phyloP scores from a whole-genome alignment of 1,140 invertebrate species.

The Listronotus oregonensis region DNA sequence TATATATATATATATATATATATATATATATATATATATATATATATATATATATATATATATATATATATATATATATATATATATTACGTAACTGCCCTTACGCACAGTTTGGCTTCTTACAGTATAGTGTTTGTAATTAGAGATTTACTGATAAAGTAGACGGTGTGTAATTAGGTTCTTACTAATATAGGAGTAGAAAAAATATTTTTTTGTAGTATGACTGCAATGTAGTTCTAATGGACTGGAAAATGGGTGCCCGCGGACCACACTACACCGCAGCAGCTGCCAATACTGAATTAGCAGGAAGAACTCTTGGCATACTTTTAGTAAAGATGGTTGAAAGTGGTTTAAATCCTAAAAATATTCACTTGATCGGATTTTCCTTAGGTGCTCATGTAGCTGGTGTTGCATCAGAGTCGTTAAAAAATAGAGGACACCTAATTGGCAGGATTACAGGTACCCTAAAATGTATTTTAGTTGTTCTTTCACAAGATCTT shows the following conservation, averaged over 20 bases:
- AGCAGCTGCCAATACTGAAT: conserved; percentile 68
- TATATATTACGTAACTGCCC: too few relatives aligned
- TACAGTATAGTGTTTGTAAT: too few relatives aligned
- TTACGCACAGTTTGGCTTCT: too few relatives aligned
- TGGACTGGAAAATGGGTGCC: conserved; percentile 70
- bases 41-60: too few relatives aligned
- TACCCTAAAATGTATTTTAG: too few relatives aligned
- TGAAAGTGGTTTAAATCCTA: conserved; percentile 55
- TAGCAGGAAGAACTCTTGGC: conserved; percentile 66
- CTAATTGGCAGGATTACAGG: conserved; percentile 75
- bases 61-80: too few relatives aligned
- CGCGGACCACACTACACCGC: conserved; percentile 67
- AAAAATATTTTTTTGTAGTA: conserved; percentile 39
- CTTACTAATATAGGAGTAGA: too few relatives aligned
- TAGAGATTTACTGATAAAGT: too few relatives aligned
- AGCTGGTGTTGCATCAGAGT: conserved; percentile 71
- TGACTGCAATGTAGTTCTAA: conserved; percentile 66
- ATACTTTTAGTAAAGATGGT: conserved; percentile 64
- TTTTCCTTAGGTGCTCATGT: conserved; percentile 81
- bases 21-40: too few relatives aligned
- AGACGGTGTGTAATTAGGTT: too few relatives aligned
- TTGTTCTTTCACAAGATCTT: too few relatives aligned
- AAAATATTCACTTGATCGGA: conserved; percentile 73
- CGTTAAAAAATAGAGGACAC: conserved; percentile 61
- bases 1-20: too few relatives aligned